Evolutionary conservation across 64 coral and sea anemone genomes (phyloP), one percentile per base, ranked within the genome.

Genomic region (Pocillopora verrucosa): DNA sequence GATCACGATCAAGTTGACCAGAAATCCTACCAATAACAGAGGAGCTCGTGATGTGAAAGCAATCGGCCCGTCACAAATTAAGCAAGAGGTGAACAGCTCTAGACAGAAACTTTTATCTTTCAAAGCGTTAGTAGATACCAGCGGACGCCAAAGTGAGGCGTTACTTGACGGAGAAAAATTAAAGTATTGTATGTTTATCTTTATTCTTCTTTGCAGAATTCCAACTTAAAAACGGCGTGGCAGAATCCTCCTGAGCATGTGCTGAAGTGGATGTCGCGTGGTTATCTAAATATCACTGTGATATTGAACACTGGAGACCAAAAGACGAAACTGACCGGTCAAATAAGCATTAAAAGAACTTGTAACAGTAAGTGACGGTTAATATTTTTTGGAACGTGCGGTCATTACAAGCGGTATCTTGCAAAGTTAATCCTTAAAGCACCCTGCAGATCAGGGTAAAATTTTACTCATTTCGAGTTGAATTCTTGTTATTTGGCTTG

Each of bases 281-380:
- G 90, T 77, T 34, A 87, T n/a, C 30, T 92, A n/a, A 80, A 86
- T 51, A 70, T 92, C 35, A 92, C 90, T 11, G 1, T 92, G 36
- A 57, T 56, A 12, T 25, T 92, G 59, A 92, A 61, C 15, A 85
- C 90, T 26, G 75, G 22, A 22, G 90, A 35, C 4, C n/a, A 87
- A 22, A 35, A 34, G 2, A 57, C 68, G 20, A 62, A 87, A 56
- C 74, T 92, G 26, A 92, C 63, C 13, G 90, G 90, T 35, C 79
- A 62, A 17, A 87, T 92, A 25, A 24, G 20, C 56, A 74, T 92
- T 64, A 92, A 92, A 75, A 87, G 76, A 34, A 87, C 90, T 68
- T 92, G 90, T 12, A 87, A 92, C 58, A 75, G 90, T 92, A 64
- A 87, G 83, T 92, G 20, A 65, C 16, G 15, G 63, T 1, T 65